Conservation (phyloP, 2,888 invertebrate species). For the Gymnocheta viridis region DNA sequence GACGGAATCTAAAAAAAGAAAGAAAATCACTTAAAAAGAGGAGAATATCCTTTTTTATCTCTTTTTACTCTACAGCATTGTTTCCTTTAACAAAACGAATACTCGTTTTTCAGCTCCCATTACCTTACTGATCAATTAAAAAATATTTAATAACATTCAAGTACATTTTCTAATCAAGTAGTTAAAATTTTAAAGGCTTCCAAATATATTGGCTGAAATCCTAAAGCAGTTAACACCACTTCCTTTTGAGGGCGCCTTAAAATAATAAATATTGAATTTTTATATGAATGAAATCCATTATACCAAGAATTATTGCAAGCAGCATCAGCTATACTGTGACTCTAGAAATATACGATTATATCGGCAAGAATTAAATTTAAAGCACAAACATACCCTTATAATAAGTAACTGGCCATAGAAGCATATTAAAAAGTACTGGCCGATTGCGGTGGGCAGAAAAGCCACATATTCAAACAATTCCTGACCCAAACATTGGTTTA, state of each 20-base stretch:
- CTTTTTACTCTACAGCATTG: slow-evolving; percentile 60
- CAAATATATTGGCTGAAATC: slow-evolving; percentile 73
- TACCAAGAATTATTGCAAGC: slow-evolving; percentile 75
- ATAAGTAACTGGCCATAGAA: slow-evolving; percentile 71
- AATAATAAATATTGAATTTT: slow-evolving; percentile 73
- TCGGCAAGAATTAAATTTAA: neutral
- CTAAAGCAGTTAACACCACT: slow-evolving; percentile 73
- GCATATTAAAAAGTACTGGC: slow-evolving; percentile 72
- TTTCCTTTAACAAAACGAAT: slow-evolving; percentile 72
- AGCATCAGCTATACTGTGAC: slow-evolving; percentile 71
- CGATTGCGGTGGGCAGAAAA: slow-evolving; percentile 67
- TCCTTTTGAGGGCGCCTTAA: slow-evolving; percentile 74
- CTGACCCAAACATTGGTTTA: slow-evolving; percentile 68
- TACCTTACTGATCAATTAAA: slow-evolving; percentile 68
- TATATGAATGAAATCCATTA: slow-evolving; percentile 73
- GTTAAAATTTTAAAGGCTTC: slow-evolving; percentile 75
- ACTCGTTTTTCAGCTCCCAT: slow-evolving; percentile 74
- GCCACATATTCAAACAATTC: slow-evolving; percentile 68
- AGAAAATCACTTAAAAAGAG: too few species aligned
- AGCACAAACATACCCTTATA: slow-evolving; percentile 52
- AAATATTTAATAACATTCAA: neutral
- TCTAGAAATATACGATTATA: slow-evolving; percentile 70
- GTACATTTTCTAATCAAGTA: neutral
- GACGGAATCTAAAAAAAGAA: too few species aligned
- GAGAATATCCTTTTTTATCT: neutral